phyloP scores from a whole-genome alignment of 2,888 invertebrate genomes.

The Vandiemenella viatica region DNA sequence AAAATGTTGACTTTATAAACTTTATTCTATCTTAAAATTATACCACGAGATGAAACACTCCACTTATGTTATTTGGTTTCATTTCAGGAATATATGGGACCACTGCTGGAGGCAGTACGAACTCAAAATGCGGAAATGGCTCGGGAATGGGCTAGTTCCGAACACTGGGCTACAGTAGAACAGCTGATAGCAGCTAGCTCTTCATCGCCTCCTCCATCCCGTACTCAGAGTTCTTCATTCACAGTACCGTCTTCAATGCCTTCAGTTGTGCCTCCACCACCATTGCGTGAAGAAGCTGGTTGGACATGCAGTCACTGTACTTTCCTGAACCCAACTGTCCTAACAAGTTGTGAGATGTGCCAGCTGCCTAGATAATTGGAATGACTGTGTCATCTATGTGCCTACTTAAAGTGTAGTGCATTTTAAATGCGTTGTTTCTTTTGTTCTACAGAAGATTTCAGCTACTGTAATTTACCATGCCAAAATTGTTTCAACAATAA shows the following conservation, averaged over 20 bases:
- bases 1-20: neutral
- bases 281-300: slow-evolving; percentile 17
- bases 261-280: slow-evolving; percentile 21
- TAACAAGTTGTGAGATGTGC: slow-evolving; percentile 81
- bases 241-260: neutral
- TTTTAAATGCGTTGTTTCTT: slow-evolving; percentile 1
- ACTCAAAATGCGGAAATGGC: slow-evolving; percentile 54
- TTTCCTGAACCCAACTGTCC: slow-evolving; percentile 67
- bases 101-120: slow-evolving; percentile 62
- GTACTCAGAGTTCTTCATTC: slow-evolving; percentile 8
- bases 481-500: too few relatives aligned
- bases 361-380: slow-evolving; percentile 53
- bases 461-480: too few relatives aligned
- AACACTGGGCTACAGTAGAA: slow-evolving; percentile 76
- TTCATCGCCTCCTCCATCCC: slow-evolving; percentile 23
- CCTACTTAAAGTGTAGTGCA: too few relatives aligned
- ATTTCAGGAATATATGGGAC: slow-evolving; percentile 49
- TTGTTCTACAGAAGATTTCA: too few relatives aligned
- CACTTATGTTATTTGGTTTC: neutral
- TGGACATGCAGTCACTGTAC: slow-evolving; percentile 95
- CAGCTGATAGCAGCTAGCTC: slow-evolving; percentile 49
- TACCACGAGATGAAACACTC: neutral
- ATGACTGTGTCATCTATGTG: too few relatives aligned
- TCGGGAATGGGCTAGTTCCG: slow-evolving; percentile 62
- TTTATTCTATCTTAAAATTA: neutral